phyloP scores from a whole-genome alignment of 2,113 vertebrate species.

The Emydura subglobosa region DNA sequence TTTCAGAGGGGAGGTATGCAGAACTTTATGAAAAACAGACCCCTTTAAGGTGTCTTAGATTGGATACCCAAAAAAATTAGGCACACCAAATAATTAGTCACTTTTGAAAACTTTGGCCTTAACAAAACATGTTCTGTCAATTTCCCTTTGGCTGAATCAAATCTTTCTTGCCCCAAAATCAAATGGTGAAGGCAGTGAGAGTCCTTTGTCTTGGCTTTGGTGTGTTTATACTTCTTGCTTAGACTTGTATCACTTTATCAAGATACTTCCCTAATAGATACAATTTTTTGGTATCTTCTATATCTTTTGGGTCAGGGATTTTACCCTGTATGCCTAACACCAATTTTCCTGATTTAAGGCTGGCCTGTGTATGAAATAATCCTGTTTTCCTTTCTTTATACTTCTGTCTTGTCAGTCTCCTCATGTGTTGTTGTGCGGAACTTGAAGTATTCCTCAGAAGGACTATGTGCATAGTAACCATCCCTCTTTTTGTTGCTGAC shows the following conservation, averaged over 20 bases:
- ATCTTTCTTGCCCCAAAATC: background rate
- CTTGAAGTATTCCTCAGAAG: background rate
- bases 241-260: background rate
- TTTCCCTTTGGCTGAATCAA: background rate
- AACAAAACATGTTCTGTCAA: background rate
- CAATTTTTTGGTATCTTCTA: background rate
- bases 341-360: background rate
- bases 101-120: background rate
- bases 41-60: background rate
- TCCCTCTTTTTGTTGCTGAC: background rate
- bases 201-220: background rate
- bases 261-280: background rate
- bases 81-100: background rate
- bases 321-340: background rate
- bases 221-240: background rate
- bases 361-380: background rate
- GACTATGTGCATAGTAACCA: background rate
- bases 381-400: background rate
- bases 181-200: background rate
- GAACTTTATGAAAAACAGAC: background rate
- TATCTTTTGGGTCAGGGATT: background rate
- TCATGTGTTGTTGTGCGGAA: background rate
- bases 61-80: background rate
- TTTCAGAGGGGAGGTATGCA: background rate
- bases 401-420: background rate